Evolutionary conservation across 2,113 vertebrate genomes (phyloP), one percentile per base, ranked within the genome.

Genomic region (Datnioides undecimradiatus): DNA sequence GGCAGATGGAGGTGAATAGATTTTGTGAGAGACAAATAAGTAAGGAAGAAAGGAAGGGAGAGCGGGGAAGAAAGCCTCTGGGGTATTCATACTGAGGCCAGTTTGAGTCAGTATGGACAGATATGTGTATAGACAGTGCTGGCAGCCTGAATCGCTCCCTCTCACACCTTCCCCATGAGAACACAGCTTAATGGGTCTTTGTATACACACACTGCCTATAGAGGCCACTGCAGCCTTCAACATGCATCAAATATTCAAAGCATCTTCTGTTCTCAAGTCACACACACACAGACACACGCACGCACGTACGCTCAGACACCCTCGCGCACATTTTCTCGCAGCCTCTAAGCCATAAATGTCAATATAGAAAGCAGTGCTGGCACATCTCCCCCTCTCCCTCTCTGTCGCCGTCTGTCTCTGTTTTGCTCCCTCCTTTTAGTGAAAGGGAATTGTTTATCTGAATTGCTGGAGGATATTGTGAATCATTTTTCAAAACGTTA

Each of bases 401-500:
- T 74, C 73, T 34, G 65, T 63, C 29, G 16, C 79, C 23, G 33
- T 81, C 83, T 76, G 77, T 77, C 80, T 82, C 84, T 51, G 68
- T 60, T 86, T 74, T 75, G 41, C 73, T 60, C 49, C 65, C 65
- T 78, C 52, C 55, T 49, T 83, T 83, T 73, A 65, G 76, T 79
- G 45, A 85, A 84, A 82, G 60, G 29, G 73, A 81, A 87, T 84
- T 89, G 81, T 94, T 90, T 84, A 90, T 92, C 82, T 87, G 87
- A 89, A 90, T 91, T 87, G 80, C 83, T 65, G 43, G 57, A 80
- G 83, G 88, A 90, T 88, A 92, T 92, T 82, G 66, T 36, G 79
- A 88, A 87, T 87, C 59, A 82, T 93, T 92, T 90, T 89, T 91
- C 75, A 88, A 86, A 88, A 76, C 6, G 43, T 89, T 85, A 87